phyloP scores from a whole-genome alignment of 2,888 invertebrate genomes.

The Zaprionus obscuricornis region DNA sequence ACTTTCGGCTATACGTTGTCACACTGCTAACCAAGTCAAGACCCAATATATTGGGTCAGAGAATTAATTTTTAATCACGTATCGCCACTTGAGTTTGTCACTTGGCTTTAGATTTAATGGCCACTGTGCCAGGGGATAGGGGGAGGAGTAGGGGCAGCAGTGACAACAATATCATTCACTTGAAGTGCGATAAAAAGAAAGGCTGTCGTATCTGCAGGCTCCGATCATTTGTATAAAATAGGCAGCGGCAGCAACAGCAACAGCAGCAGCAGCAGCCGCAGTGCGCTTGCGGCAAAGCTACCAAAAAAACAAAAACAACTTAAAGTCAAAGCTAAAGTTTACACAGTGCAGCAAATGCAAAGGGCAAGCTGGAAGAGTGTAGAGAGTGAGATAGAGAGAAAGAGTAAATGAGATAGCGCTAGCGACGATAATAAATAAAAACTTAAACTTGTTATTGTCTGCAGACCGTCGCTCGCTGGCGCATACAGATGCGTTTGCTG shows the following conservation, averaged over 20 bases:
- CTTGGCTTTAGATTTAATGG: slow-evolving; percentile 19
- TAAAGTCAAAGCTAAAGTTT: slow-evolving; percentile 71
- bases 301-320: slow-evolving; percentile 57
- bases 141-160: neutral
- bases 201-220: slow-evolving; percentile 70
- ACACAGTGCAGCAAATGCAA: slow-evolving; percentile 48
- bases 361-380: slow-evolving; percentile 37
- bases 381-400: no score
- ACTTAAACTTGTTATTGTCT: slow-evolving; percentile 22
- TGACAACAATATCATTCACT: slow-evolving; percentile 4
- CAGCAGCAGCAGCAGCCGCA: slow-evolving; percentile 20
- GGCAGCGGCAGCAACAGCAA: slow-evolving; percentile 18
- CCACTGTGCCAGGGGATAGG: no score
- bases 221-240: slow-evolving; percentile 69
- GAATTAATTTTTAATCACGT: slow-evolving; percentile 79
- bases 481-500: slow-evolving; percentile 21
- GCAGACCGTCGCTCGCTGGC: no score
- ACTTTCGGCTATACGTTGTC: slow-evolving; percentile 1
- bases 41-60: slow-evolving; percentile 44
- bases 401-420: no score
- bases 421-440: no score
- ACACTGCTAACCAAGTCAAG: neutral
- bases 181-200: slow-evolving; percentile 67
- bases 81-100: slow-evolving; percentile 76
- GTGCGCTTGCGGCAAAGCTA: no score